Conservation (phyloP, 2,888 invertebrate species). For the Eustalomyia histrio region DNA sequence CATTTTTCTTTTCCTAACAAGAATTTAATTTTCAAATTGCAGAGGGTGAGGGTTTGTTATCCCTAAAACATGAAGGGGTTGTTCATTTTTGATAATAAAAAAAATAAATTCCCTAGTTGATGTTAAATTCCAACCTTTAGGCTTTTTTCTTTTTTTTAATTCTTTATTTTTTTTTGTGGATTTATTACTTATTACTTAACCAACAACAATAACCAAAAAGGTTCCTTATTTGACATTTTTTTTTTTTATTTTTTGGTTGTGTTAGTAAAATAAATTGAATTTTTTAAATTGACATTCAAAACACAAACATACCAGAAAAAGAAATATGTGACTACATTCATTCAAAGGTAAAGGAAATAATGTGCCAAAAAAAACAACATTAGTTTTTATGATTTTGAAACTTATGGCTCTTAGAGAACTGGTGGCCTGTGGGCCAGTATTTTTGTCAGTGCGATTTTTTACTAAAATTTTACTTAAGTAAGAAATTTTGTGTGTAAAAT, state of each 20-base stretch:
- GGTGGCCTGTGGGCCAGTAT: too few relatives aligned
- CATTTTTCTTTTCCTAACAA: not conserved
- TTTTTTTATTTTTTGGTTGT: too few relatives aligned
- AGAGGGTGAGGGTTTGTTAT: slow-evolving; percentile 42
- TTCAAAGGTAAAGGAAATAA: not conserved
- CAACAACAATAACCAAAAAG: slow-evolving; percentile 13
- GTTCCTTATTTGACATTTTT: slow-evolving; percentile 40
- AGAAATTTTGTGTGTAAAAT: too few relatives aligned
- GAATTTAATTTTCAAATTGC: slow-evolving; percentile 60
- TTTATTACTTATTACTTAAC: slow-evolving; percentile 53
- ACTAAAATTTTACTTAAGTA: too few relatives aligned
- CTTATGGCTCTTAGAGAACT: too few relatives aligned
- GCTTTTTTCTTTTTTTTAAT: slow-evolving; percentile 39
- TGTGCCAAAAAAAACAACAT: not conserved
- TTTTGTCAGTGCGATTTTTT: too few relatives aligned
- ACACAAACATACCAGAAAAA: slow-evolving; percentile 41
- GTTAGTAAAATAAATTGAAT: slow-evolving; percentile 37
- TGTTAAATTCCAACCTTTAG: slow-evolving; percentile 51
- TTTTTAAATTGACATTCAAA: slow-evolving; percentile 49
- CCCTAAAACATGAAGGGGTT: slow-evolving; percentile 46
- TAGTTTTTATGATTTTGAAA: too few relatives aligned
- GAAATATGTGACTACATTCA: slow-evolving; percentile 6
- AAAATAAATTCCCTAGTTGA: not conserved
- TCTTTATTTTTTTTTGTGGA: slow-evolving; percentile 55
- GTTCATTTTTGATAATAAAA: slow-evolving; percentile 1